Conservation (phyloP, 2,113 vertebrate genomes). For the Zosterops lateralis region DNA sequence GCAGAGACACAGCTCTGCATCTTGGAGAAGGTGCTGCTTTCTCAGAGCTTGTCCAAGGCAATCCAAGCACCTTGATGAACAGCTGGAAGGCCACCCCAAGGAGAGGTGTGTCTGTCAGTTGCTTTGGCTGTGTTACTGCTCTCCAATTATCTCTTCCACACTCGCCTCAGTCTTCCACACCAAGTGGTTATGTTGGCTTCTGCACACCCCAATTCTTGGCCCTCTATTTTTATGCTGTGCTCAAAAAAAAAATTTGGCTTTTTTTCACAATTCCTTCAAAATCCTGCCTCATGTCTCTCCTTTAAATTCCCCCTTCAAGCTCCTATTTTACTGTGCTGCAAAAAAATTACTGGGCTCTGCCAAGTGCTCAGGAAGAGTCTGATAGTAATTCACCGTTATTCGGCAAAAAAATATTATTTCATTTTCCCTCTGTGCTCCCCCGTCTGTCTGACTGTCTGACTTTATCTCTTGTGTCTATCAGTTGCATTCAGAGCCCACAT, state of each 20-base stretch:
- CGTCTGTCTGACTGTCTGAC: background rate
- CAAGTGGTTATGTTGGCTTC: background rate
- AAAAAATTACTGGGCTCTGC: background rate
- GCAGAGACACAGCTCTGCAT: background rate
- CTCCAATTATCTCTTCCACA: background rate
- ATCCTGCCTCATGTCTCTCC: background rate
- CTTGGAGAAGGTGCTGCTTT: background rate
- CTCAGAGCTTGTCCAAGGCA: background rate
- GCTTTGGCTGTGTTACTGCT: background rate
- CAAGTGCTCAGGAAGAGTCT: background rate
- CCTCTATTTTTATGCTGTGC: background rate
- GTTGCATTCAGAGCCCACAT: background rate
- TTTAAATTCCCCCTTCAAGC: background rate
- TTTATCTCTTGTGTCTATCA: background rate
- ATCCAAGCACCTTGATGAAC: background rate
- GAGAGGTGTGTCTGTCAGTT: background rate
- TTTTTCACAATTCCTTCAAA: background rate
- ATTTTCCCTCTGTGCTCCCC: background rate
- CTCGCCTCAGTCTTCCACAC: background rate
- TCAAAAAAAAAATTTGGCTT: background rate
- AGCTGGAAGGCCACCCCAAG: background rate
- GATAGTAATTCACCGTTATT: background rate
- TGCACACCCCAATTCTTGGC: fast-evolving
- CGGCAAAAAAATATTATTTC: background rate
- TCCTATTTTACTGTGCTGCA: background rate